Evolutionary conservation across 2,113 vertebrate species (phyloP), one percentile per base, ranked within the genome.

Genomic region (Cyanoliseus patagonus): DNA sequence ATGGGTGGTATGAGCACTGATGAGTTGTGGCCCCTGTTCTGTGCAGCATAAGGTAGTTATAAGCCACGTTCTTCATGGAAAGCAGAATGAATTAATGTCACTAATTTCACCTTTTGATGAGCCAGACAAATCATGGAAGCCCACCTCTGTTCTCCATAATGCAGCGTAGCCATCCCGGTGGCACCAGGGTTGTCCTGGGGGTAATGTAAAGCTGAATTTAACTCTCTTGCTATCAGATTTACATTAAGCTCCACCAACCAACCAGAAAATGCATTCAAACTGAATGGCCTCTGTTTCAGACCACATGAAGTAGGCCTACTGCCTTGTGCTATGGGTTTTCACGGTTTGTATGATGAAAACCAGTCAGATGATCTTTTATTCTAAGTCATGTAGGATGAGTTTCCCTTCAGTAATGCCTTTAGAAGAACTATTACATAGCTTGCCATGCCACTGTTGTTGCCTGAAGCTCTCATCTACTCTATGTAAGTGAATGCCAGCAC

Each of bases 111-210:
- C 77, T 86, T 59, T 42, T 88, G 41, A 9, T 14, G 61, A 51
- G 61, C 18, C 24, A 37, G 27, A 11, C 8, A 4, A 33, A 39
- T 27, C 17, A 13, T 15, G 67, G 37, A 57, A 87, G 55, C 55
- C 19, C 35, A 37, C 9, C 39, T 84, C 25, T 2, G 5, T 22
- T 42, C 64, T 44, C 33, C 5, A 1, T 37, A 64, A 72, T 0
- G 1, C 30, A 62, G 15, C 0, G 0, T 14, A 51, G 28, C 47
- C 49, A 11, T 72, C 35, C 51, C 33, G 17, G 46, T 18, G 33
- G n/a, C 44, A 25, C 23, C 2, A 1, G 35, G 22, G 18, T 14
- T 31, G 10, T 61, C 55, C 41, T 18, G 8, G 6, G 11, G 7
- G 30, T 33, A 49, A 55, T 0, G 6, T 17, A 31, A 52, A 49